phyloP scores from a whole-genome alignment of 2,888 invertebrate genomes.

The Papilio gigon region DNA sequence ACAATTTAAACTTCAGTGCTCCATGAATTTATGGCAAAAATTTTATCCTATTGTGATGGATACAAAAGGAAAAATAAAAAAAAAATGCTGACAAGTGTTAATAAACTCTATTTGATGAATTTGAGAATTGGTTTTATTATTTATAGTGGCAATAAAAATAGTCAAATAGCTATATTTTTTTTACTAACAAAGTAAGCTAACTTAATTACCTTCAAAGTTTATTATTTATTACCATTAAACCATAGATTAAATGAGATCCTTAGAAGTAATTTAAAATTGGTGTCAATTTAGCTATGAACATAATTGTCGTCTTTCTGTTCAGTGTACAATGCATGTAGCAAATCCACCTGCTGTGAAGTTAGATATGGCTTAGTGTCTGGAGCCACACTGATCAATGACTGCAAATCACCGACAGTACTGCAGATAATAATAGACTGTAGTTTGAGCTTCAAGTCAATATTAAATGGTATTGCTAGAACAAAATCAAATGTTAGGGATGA shows the following conservation, averaged over 20 bases:
- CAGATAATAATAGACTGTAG: conserved; percentile 72
- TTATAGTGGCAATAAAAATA: neutral
- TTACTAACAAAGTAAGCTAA: neutral
- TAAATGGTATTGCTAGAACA: conserved; percentile 64
- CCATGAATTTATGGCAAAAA: conserved; percentile 22
- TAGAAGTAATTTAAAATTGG: neutral
- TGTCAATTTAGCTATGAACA: neutral
- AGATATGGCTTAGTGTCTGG: conserved; percentile 62
- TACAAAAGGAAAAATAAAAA: neutral
- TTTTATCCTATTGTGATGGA: neutral
- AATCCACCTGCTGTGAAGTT: conserved; percentile 61
- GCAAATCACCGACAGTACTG: conserved; percentile 58
- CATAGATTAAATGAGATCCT: neutral
- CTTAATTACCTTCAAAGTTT: too few species aligned
- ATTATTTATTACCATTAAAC: too few species aligned
- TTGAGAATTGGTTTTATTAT: neutral
- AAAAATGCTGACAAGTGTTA: conserved; percentile 20
- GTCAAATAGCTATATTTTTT: neutral
- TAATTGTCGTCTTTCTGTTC: conserved; percentile 35
- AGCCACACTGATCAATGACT: conserved; percentile 60
- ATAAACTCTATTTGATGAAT: neutral
- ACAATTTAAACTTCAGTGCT: conserved; percentile 3
- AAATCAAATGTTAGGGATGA: conserved; percentile 15
- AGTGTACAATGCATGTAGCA: conserved; percentile 60
- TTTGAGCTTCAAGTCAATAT: conserved; percentile 64